Base-by-base conservation (phyloP, 2,888 invertebrate species). In the Coleophora flavipennella region DNA sequence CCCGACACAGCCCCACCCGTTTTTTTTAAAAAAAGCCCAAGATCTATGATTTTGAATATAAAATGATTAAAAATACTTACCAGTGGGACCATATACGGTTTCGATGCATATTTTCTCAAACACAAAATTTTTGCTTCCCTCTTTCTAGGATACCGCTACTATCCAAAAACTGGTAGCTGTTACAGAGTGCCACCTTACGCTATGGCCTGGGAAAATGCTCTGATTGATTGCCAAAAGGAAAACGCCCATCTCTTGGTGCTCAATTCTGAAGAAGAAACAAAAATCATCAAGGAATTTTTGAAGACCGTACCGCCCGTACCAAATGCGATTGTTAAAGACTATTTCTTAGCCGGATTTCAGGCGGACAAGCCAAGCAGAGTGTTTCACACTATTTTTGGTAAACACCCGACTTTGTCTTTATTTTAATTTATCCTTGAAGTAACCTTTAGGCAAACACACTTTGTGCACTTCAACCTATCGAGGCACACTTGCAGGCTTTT, bases 331-430 rank as follows among this genome's bases (percentile, higher is more conserved):
- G n/a, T 20, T 10, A 0, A 31, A 48, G 0, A 28, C 41, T 1
- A 72, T 49, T 70, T 61, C 53, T 65, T 48, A n/a, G 75, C 65
- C 2, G 79, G 79, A 1, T 58, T 67, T 35, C 58, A 76, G 46
- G 73, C 79, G 0, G 41, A 52, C 1, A 48, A 44, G 11, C 56
- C 56, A 0, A 45, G 42, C 2, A 46, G 51, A 9, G 59, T 65
- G 8, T 79, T 74, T 38, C 66, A 52, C 44, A 79, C 79, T n/a
- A 55, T 79, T 28, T 73, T 71, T 13, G 69, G 77, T 77, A 51
- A 62, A 76, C 65, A 31, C n/a, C n/a, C n/a, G n/a, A n/a, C n/a
- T n/a, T n/a, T n/a, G n/a, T n/a, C n/a, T n/a, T n/a, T n/a, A n/a
- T n/a, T n/a, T n/a, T n/a, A n/a, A n/a, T n/a, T n/a, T n/a, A n/a